phyloP scores from a whole-genome alignment of 2,888 invertebrate species.

The Micropterix aruncella region DNA sequence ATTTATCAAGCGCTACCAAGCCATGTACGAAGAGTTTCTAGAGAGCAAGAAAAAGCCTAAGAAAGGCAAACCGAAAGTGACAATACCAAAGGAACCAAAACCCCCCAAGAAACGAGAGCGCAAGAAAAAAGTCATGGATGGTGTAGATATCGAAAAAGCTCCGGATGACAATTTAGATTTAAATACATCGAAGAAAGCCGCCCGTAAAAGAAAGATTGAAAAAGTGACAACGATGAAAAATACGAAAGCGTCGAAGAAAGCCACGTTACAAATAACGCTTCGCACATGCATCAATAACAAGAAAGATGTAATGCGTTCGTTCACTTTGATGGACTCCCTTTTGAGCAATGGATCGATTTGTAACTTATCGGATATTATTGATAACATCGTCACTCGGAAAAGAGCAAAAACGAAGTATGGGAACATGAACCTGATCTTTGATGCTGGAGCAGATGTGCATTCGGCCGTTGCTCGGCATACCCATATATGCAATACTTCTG shows the following conservation, averaged over 20 bases:
- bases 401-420: neutral
- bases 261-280: slow-evolving; percentile 4
- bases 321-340: neutral
- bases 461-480: no score
- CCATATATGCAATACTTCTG: no score
- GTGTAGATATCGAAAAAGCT: slow-evolving; percentile 15
- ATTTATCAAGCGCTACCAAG: slow-evolving; percentile 46
- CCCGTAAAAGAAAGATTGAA: neutral
- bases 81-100: slow-evolving; percentile 20
- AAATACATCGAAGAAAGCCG: slow-evolving; percentile 19
- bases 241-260: slow-evolving; percentile 14
- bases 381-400: slow-evolving; percentile 25
- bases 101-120: slow-evolving; percentile 17
- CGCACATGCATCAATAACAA: neutral
- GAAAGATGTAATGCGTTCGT: neutral
- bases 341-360: slow-evolving; percentile 18
- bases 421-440: neutral
- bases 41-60: slow-evolving; percentile 39
- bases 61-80: slow-evolving; percentile 22
- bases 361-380: slow-evolving; percentile 38
- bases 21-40: slow-evolving; percentile 43
- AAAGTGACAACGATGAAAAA: slow-evolving; percentile 5
- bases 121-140: slow-evolving; percentile 19
- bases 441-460: no score
- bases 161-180: no score